Evolutionary conservation across 2,113 vertebrate genomes (phyloP), one percentile per base, ranked within the genome.

Genomic region (Corynorhinus townsendii): DNA sequence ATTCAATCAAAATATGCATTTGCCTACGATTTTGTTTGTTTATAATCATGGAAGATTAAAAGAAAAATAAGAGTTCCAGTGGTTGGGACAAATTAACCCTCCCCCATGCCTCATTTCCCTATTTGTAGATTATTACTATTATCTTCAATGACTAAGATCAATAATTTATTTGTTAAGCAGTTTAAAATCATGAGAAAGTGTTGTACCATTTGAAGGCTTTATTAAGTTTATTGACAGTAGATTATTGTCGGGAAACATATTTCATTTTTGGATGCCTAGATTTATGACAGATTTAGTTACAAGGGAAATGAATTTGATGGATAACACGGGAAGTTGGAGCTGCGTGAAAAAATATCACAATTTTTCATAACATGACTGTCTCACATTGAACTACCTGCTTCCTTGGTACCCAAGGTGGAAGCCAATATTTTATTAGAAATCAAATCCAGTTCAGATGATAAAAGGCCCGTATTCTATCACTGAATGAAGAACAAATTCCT

Each of bases 361-460:
- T 93, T 89, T 94, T 95, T 93, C 20, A 76, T 89, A 91, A 92
- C 76, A 87, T 87, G 91, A 88, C 11, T 47, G 7, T 91, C 68
- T 95, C 59, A 73, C 64, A 87, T 52, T 97, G 94, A 94, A 86
- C 75, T 89, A 40, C 87, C 9, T 47, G n/a, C 82, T 86, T 47
- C 35, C 86, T 76, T 91, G 5, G 22, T 76, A 26, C 20, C 77
- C 56, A 92, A 89, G 88, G 75, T 94, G 47, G 52, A 91, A 76
- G 75, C 92, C 94, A 97, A 86, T 94, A 85, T 95, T 95, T 96
- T 94, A 94, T 92, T 96, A 86, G 75, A 97, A 97, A 86, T 96
- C 40, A 95, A 94, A 94, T 96, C 83, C 89, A 85, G 90, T 97
- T 96, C 84, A 93, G 71, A 96, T 72, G 94, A 97, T 95, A 94